Conservation (phyloP, 2,113 vertebrate species). For the Pogona vitticeps region DNA sequence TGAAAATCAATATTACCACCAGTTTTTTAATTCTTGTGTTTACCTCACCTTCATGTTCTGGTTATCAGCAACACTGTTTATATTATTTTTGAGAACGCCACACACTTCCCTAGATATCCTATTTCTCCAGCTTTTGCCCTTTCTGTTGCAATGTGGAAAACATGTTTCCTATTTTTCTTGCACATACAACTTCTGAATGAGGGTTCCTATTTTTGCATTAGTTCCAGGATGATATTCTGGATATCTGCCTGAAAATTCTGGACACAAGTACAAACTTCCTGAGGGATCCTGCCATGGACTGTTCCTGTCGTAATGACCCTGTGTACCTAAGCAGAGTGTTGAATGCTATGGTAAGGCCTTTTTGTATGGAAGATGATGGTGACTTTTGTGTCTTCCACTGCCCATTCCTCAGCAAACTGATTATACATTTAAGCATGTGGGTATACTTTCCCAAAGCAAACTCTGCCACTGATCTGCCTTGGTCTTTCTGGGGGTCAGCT, state of each 20-base stretch:
- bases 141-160: background rate
- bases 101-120: background rate
- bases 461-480: background rate
- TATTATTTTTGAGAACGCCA: background rate
- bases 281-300: slow-evolving; percentile 48
- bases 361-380: background rate
- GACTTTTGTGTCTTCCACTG: background rate
- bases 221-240: slow-evolving; percentile 69
- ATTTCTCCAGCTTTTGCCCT: background rate
- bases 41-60: background rate
- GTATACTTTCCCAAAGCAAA: background rate
- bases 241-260: slow-evolving; percentile 65
- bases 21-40: background rate
- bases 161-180: background rate
- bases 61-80: background rate
- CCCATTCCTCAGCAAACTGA: background rate
- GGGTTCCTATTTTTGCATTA: slow-evolving; percentile 13
- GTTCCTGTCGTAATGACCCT: slow-evolving; percentile 61
- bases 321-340: slow-evolving; percentile 65
- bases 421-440: too few relatives aligned
- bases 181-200: background rate
- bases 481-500: background rate
- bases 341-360: slow-evolving; percentile 62
- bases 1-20: background rate
- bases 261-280: slow-evolving; percentile 64